Conservation (phyloP, 1,140 invertebrate genomes). For the Drosophila ironensis region DNA sequence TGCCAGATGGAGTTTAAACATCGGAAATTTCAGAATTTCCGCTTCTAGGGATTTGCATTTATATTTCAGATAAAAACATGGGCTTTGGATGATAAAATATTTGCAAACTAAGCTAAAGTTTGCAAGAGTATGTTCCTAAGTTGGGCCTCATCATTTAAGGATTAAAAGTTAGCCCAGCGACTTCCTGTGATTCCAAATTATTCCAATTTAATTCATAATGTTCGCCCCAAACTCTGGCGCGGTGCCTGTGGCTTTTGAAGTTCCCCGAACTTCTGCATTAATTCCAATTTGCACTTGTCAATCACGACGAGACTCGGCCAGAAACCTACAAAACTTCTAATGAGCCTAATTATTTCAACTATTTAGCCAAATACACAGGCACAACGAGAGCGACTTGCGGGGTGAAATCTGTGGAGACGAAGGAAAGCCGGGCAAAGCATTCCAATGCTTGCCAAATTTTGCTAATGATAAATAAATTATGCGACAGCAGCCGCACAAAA, state of each 20-base stretch:
- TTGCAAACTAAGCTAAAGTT: too few relatives aligned
- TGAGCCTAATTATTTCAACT: conserved; percentile 75
- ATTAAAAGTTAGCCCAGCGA: too few relatives aligned
- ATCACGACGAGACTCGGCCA: conserved; percentile 15
- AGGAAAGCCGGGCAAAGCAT: conserved; percentile 22
- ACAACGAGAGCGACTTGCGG: conserved; percentile 5
- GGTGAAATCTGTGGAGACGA: neutral
- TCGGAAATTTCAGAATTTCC: neutral
- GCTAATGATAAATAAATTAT: conserved; percentile 80
- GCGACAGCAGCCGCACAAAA: conserved; percentile 66
- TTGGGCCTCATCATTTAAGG: too few relatives aligned
- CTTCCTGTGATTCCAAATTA: neutral
- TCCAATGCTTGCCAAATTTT: conserved; percentile 64
- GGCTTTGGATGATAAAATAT: too few relatives aligned
- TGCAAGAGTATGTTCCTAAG: too few relatives aligned
- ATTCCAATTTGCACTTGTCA: conserved; percentile 47
- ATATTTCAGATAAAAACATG: too few relatives aligned
- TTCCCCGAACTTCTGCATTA: conserved; percentile 27
- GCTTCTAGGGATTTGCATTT: neutral
- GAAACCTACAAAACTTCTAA: conserved; percentile 51
- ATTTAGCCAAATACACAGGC: conserved; percentile 57
- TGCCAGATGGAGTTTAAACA: conserved; percentile 56
- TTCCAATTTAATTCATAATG: conserved; percentile 1
- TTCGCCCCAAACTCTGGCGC: neutral
- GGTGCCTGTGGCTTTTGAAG: conserved; percentile 21